Evolutionary conservation across 1,140 invertebrate species (phyloP).

Genomic region (Tachypleus tridentatus): DNA sequence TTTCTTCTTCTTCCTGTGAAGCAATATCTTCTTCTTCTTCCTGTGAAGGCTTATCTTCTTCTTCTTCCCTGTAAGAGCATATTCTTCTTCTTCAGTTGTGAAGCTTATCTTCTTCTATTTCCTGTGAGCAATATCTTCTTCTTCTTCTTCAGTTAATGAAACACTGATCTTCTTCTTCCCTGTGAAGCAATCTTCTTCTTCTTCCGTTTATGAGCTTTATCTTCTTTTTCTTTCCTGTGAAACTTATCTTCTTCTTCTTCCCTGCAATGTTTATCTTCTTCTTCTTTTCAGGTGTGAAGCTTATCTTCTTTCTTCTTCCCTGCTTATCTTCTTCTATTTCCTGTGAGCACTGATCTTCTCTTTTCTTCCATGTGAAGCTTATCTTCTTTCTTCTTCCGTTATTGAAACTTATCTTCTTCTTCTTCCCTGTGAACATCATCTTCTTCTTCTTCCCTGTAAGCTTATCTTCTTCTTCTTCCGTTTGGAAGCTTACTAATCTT

Average conservation of each 20-base stretch:
- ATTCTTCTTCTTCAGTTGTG: not conserved
- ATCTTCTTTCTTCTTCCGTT: not conserved
- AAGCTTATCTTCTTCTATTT: not conserved
- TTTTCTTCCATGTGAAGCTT: too few relatives aligned
- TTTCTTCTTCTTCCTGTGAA: not conserved
- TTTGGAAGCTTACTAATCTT: not conserved
- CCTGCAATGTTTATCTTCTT: slow-evolving; percentile 31
- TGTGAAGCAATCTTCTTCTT: not conserved
- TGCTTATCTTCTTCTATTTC: too few relatives aligned
- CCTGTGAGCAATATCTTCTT: too few relatives aligned
- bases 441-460: not conserved
- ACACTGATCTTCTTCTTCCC: too few relatives aligned
- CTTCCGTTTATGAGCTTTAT: not conserved
- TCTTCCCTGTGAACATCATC: slow-evolving; percentile 43
- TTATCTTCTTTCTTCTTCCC: too few relatives aligned
- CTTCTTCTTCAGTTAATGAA: too few relatives aligned
- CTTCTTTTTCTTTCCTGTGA: too few relatives aligned
- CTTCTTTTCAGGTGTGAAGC: slow-evolving; percentile 5
- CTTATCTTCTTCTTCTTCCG: slow-evolving; percentile 1
- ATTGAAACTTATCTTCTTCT: too few relatives aligned
- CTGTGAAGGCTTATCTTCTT: too few relatives aligned
- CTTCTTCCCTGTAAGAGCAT: slow-evolving; percentile 47
- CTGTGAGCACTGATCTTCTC: too few relatives aligned
- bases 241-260: slow-evolving; percentile 66
- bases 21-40: too few relatives aligned